These are phyloP conservation scores for Electrona antarctica DNA, from an alignment of 2,113 vertebrate genomes.

Conservation along the genomic window DNA sequence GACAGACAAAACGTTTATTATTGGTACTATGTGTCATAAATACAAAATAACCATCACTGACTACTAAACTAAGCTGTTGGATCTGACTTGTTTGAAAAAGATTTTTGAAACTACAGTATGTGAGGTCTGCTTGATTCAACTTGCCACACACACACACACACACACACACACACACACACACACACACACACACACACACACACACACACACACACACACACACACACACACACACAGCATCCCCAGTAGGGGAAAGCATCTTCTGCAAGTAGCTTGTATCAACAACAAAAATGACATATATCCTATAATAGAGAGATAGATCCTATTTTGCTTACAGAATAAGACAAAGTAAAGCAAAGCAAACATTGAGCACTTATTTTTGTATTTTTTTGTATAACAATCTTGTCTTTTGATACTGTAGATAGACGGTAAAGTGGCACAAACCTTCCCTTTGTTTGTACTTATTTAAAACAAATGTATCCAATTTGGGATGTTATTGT, in stretches of 20 bases:
- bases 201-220: no score
- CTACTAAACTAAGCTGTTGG: not conserved
- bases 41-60: not conserved
- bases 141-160: not conserved
- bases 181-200: no score
- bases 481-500: not conserved
- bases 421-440: not conserved
- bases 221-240: constrained; percentile 1
- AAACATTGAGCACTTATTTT: constrained; percentile 48
- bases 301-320: no score
- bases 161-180: no score
- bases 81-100: constrained; percentile 8
- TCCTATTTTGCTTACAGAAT: no score
- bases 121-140: constrained; percentile 17
- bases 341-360: not conserved
- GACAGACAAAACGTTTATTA: no score
- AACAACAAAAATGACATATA: no score
- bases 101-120: not conserved
- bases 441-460: not conserved
- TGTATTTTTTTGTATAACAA: constrained; percentile 16
- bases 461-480: constrained; percentile 11
- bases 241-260: not conserved
- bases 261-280: not conserved
- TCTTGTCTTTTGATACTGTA: constrained; percentile 7
- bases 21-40: not conserved